Evolutionary conservation across 2,113 vertebrate species (phyloP), one percentile per base, ranked within the genome.

Genomic region (Chloebia gouldiae): DNA sequence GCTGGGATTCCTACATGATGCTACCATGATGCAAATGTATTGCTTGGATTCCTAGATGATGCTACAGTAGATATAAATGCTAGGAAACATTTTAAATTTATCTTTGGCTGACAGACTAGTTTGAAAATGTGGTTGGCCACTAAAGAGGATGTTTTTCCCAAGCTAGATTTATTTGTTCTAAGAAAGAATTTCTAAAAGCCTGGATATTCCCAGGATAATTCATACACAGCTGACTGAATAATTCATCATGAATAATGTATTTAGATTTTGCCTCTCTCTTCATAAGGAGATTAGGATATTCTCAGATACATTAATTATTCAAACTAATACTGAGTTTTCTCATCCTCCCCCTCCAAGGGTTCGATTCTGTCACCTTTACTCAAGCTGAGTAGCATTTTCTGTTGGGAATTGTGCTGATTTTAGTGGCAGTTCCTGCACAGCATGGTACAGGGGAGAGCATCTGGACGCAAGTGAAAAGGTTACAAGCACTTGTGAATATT

Each of bases 251-350:
- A 91, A 96, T 93, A 95, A 95, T 89, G 75, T 70, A 97, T 96
- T 95, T 91, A 84, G 80, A 92, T 93, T 95, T 92, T 93, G 76
- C 86, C 51, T 96, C 80, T 88, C 77, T 92, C 83, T 93, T 96
- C 91, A 81, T 96, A 94, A 94, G 80, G 76, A 96, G 94, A 96
- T 97, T 93, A 96, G 92, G 94, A 93, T 95, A 93, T 92, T 90
- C 92, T 94, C 88, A 93, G 80, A 95, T 83, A 91, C 86, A 94
- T 96, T 92, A 85, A 96, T 97, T 96, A 97, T 96, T 96, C 92
- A 96, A 69, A 90, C 81, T 94, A 96, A 94, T 92, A 94, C 83
- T 49, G 81, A 71, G 53, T 73, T 92, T 95, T 89, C 83, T 86
- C 78, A 59, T 90, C 71, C 31, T 51, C 77, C 54, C 44, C 27